Base-by-base conservation (phyloP, 1,140 invertebrate genomes). In the Aphelinus certus region DNA sequence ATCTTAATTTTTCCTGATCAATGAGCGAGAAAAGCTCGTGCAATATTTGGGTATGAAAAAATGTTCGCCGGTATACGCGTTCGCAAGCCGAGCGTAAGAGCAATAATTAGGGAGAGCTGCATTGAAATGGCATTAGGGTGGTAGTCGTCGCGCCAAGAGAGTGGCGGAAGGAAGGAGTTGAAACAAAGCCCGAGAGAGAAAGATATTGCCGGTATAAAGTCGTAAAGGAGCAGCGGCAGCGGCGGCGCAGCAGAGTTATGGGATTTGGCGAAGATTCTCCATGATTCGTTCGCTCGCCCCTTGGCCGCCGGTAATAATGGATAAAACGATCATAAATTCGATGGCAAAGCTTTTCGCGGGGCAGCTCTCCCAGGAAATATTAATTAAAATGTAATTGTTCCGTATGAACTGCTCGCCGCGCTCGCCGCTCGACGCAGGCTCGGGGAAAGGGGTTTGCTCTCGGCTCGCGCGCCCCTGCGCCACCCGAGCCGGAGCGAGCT, bases 331-430 rank as follows among this genome's bases (percentile, higher is more conserved):
- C 86, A 86, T 88, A 88, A 88, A 88, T 88, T 88, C 86, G 86
- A 83, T 82, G 83, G 81, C 80, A 79, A 79, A 81, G 83, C 86
- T 87, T 85, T 85, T 86, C 82, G 47, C 46, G 57, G 7, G 83
- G 83, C 81, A 9, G 9, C 51, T 53, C 86, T 87, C 86, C 87
- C 83, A 87, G 83, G 86, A 88, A 88, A 88, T 88, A 88, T 88
- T 88, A 88, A 88, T 88, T 88, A 88, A 88, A 88, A 88, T 88
- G 86, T 88, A 88, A 88, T 88, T 88, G 87, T 88, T 87, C 83
- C 81, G 82, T 84, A 51, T 63, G 69, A 76, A 72, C 69, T 76
- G 74, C 51, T 46, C 45, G 26, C 26, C 26, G 46, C 26, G n/a
- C 48, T 70, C 46, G 68, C 58, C 26, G 43, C 46, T 61, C 46